These are phyloP conservation scores for Sitta europaea DNA, from an alignment of 2,113 vertebrate genomes.

Conservation along the genomic window DNA sequence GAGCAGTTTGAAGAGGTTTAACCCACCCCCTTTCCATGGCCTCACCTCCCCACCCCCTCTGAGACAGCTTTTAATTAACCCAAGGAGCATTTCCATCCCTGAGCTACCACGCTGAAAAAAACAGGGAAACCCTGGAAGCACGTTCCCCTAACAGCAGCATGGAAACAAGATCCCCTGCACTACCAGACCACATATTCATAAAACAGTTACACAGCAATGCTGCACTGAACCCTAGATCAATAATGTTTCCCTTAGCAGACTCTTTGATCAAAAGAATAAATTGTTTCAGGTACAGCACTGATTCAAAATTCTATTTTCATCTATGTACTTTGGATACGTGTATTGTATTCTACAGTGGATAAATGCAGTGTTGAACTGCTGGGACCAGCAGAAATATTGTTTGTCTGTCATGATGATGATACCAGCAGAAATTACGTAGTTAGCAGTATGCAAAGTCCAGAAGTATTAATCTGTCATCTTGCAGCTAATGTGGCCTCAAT, in stretches of 20 bases:
- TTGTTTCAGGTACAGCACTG: not conserved
- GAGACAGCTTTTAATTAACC: not conserved
- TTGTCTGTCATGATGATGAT: not conserved
- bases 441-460: not conserved
- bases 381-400: not conserved
- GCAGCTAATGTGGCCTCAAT: not conserved
- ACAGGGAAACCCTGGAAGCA: not conserved
- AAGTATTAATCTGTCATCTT: slow-evolving; percentile 18
- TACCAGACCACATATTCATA: not conserved
- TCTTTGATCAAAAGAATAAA: not conserved
- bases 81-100: not conserved
- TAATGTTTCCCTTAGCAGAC: not conserved
- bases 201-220: not conserved
- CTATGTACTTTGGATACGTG: not conserved
- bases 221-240: not conserved
- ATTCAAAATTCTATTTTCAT: not conserved
- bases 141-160: rapidly evolving
- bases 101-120: not conserved
- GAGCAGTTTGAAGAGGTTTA: not conserved
- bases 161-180: not conserved
- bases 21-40: rapidly evolving
- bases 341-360: not conserved
- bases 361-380: not conserved
- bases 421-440: not conserved
- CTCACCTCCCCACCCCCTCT: not conserved